Evolutionary conservation across 2,797 vertebrate species (phyloP).

Genomic region (Petrocephalus sullivani): DNA sequence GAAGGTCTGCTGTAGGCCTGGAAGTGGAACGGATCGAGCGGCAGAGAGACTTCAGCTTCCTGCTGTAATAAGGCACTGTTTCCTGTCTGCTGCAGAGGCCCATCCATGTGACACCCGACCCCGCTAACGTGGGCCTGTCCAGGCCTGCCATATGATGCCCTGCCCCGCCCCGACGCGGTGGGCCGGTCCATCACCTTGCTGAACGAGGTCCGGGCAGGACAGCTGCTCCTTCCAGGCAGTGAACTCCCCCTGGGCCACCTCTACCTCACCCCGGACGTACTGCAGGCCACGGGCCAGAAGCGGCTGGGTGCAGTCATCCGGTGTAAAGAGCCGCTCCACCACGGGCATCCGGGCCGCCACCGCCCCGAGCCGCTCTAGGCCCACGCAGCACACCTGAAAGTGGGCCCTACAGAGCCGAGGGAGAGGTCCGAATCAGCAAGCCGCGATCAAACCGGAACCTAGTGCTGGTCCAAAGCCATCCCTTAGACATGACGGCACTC

Average conservation of each 20-base stretch:
- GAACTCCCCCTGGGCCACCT: constrained; percentile 66
- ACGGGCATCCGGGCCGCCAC: constrained; percentile 65
- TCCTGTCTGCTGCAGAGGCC: not conserved
- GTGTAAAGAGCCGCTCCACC: constrained; percentile 71
- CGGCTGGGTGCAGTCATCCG: constrained; percentile 52
- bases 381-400: constrained; percentile 70
- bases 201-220: constrained; percentile 50
- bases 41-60: not conserved
- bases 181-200: constrained; percentile 43
- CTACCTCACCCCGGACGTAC: constrained; percentile 70
- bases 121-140: not conserved
- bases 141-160: too few species aligned
- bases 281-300: constrained; percentile 67
- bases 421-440: not conserved
- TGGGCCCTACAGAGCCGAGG: constrained; percentile 65
- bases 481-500: not conserved
- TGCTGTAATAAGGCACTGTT: not conserved
- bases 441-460: not conserved
- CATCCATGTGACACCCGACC: not conserved
- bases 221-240: constrained; percentile 76
- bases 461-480: not conserved
- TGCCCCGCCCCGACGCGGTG: not conserved
- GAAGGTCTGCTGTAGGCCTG: constrained; percentile 54
- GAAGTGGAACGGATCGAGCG: not conserved
- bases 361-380: constrained; percentile 64